Evolutionary conservation across 2,113 vertebrate genomes (phyloP).

Genomic region (Tenebrosternarchus preto): DNA sequence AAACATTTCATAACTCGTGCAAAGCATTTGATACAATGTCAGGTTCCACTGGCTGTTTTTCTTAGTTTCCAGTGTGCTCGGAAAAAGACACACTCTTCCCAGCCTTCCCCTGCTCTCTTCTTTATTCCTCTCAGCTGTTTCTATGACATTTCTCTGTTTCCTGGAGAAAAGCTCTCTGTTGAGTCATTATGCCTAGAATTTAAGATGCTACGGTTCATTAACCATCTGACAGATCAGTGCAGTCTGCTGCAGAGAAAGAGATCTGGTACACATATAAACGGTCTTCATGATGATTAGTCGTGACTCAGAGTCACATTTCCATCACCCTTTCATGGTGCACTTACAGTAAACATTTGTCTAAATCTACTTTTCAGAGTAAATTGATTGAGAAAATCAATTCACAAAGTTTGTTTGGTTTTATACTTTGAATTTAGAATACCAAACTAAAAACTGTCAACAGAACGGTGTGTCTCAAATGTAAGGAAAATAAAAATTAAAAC

Average conservation of each 20-base stretch:
- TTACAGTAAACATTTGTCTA: too few relatives aligned
- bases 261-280: not conserved
- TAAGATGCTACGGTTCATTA: constrained; percentile 49
- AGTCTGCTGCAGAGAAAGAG: constrained; percentile 3
- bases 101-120: constrained; percentile 43
- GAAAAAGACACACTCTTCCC: constrained; percentile 52
- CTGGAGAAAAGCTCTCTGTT: constrained; percentile 34
- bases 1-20: constrained; percentile 51
- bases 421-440: too few relatives aligned
- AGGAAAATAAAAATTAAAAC: too few relatives aligned
- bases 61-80: constrained; percentile 62
- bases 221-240: constrained; percentile 33
- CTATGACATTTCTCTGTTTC: constrained; percentile 33
- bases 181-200: constrained; percentile 51
- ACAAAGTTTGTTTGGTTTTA: too few relatives aligned
- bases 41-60: constrained; percentile 44
- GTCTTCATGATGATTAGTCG: not conserved
- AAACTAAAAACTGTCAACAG: not conserved
- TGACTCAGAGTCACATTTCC: not conserved
- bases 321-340: too few relatives aligned
- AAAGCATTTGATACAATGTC: constrained; percentile 62
- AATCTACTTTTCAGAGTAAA: too few relatives aligned
- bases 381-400: too few relatives aligned
- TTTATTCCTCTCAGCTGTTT: constrained; percentile 30
- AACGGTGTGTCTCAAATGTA: too few relatives aligned